Conservation (phyloP, 1,140 invertebrate species). For the Rhyzopertha dominica region DNA sequence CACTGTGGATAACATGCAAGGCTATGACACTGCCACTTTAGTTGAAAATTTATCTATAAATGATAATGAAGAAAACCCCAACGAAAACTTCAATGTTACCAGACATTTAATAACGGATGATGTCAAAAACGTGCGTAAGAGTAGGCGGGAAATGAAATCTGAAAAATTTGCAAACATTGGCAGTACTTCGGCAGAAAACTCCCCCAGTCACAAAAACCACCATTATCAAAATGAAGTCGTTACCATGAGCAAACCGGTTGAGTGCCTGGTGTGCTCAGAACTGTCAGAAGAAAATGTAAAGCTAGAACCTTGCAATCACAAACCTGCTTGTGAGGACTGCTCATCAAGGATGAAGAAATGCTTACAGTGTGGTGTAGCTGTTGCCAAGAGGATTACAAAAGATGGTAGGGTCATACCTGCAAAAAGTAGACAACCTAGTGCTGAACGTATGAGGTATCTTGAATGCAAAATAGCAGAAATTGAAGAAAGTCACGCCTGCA, state of each 20-base stretch:
- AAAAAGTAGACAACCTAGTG: conserved; percentile 54
- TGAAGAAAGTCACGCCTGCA: conserved; percentile 76
- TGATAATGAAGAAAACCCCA: too few relatives aligned
- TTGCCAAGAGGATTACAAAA: conserved; percentile 52
- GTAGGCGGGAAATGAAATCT: conserved; percentile 24
- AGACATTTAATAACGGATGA: conserved; percentile 13
- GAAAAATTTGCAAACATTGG: conserved; percentile 30
- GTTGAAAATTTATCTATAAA: too few relatives aligned
- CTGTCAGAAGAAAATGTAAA: conserved; percentile 55
- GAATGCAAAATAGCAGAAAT: conserved; percentile 83
- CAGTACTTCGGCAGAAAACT: conserved; percentile 37
- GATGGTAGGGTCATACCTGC: conserved; percentile 49
- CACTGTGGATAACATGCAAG: conserved; percentile 34
- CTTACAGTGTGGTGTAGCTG: conserved; percentile 59
- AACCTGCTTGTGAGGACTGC: conserved; percentile 71
- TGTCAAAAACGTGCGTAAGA: conserved; percentile 23
- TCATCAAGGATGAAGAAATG: conserved; percentile 77
- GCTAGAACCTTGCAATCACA: conserved; percentile 72
- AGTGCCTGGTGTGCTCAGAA: conserved; percentile 72
- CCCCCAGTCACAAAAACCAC: conserved; percentile 38
- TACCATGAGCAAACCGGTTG: conserved; percentile 45
- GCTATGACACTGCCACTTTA: too few relatives aligned
- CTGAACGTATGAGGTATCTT: conserved; percentile 67
- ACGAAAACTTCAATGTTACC: too few relatives aligned
- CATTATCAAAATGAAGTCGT: conserved; percentile 42